A percentile compares a stretch with the other conserved stretches of the same genome.
Conservation (phyloP, 2,113 vertebrate species). For the Bucco capensis region DNA sequence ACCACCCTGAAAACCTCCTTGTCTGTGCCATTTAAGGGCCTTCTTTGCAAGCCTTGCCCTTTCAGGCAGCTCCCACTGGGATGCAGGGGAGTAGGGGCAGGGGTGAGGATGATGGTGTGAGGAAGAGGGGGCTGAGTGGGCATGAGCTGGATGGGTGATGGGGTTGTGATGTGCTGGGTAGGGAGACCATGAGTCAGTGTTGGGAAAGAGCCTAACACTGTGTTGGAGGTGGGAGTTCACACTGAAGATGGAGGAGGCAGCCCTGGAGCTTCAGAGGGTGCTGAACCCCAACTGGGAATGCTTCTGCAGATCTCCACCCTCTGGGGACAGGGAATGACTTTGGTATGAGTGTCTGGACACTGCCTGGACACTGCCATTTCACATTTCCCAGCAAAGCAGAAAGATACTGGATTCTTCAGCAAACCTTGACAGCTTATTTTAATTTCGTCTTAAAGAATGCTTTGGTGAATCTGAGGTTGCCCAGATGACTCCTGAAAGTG, state of each 20-base stretch:
- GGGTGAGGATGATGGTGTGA: background rate
- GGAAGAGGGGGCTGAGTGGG: background rate
- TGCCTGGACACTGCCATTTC: background rate
- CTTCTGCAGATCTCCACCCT: background rate
- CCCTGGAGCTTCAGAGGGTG: background rate
- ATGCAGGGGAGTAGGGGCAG: background rate
- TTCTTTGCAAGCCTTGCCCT: background rate
- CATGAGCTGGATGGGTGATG: accelerated
- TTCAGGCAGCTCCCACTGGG: background rate
- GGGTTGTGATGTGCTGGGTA: background rate
- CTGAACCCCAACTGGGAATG: background rate
- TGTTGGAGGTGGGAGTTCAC: background rate
- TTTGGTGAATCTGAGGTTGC: background rate
- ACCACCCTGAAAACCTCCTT: background rate
- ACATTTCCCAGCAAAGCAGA: background rate
- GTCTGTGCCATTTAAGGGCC: background rate
- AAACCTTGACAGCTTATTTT: background rate
- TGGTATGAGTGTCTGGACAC: background rate
- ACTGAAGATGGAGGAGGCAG: background rate
- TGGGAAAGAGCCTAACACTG: background rate
- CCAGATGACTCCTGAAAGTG: background rate
- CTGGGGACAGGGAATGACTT: background rate
- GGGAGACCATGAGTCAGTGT: background rate
- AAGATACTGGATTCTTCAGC: background rate
- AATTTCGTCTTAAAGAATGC: background rate